These are phyloP conservation scores for Hiodon alosoides DNA, from an alignment of 2,113 vertebrate species.

Conservation along the genomic window DNA sequence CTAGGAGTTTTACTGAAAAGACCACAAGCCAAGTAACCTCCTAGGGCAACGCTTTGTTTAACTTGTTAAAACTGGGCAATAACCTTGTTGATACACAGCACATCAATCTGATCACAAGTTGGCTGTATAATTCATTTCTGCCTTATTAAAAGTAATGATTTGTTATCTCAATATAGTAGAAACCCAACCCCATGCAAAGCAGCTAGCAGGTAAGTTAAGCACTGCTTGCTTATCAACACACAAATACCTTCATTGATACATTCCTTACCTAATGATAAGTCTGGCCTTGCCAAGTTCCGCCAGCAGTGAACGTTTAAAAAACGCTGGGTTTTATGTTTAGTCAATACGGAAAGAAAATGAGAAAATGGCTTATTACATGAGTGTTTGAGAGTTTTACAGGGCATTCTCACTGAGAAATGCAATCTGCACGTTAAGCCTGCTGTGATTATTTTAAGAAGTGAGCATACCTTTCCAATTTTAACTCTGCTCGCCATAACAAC, in stretches of 20 bases:
- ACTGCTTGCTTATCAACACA: not conserved
- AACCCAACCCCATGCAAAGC: not conserved
- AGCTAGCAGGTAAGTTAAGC: no score
- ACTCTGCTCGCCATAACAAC: slow-evolving; percentile 44
- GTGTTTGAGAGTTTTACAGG: not conserved
- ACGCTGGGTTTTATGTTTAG: no score
- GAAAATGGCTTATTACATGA: not conserved
- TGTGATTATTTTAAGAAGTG: slow-evolving; percentile 46
- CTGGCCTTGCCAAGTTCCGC: not conserved
- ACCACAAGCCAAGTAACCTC: no score
- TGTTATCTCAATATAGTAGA: no score
- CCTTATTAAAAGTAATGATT: no score
- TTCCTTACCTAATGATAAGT: not conserved
- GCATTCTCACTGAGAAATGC: slow-evolving; percentile 19
- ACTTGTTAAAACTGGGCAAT: no score
- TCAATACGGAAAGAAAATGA: not conserved
- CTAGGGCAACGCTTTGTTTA: no score
- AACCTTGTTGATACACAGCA: no score
- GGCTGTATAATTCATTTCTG: no score
- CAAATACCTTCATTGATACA: not conserved
- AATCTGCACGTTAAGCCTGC: slow-evolving; percentile 21
- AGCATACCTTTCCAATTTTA: slow-evolving; percentile 51
- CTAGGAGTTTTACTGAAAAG: no score
- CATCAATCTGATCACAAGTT: no score
- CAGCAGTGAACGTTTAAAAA: no score